phyloP scores from a whole-genome alignment of 2,888 invertebrate genomes.

The Drosophila parthenogenetica region DNA sequence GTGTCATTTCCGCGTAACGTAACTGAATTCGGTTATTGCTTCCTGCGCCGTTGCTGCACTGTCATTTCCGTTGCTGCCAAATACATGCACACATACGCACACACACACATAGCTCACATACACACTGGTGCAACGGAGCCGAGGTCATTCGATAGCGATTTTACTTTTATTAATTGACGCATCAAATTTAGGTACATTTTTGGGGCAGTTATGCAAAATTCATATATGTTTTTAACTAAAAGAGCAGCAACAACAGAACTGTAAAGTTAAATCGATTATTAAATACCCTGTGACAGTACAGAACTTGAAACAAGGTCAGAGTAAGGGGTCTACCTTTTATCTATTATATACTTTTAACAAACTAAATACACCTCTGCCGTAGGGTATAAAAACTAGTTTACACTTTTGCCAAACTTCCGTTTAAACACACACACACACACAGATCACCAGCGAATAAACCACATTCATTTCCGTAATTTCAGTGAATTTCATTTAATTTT shows the following conservation, averaged over 20 bases:
- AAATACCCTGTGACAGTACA: too few species aligned
- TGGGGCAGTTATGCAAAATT: conserved; percentile 10
- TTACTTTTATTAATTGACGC: conserved; percentile 55
- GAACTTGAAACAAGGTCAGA: too few species aligned
- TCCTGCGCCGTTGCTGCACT: conserved; percentile 67
- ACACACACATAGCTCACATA: conserved; percentile 9
- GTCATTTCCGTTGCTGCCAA: conserved; percentile 72
- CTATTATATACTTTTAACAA: too few species aligned
- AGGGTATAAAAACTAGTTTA: conserved; percentile 17
- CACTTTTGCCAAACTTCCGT: conserved; percentile 27
- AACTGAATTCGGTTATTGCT: conserved; percentile 77
- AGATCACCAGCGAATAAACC: conserved; percentile 39
- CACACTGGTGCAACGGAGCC: conserved; percentile 30
- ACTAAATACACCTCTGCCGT: too few species aligned
- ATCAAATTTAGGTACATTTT: conserved; percentile 39
- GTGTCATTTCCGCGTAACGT: conserved; percentile 76
- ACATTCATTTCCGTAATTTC: conserved; percentile 69
- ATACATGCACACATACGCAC: conserved; percentile 41
- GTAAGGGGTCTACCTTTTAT: too few species aligned
- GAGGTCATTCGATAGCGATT: conserved; percentile 54
- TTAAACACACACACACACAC: conserved; percentile 18
- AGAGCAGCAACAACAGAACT: not conserved
- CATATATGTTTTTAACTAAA: conserved; percentile 41
- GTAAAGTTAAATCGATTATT: too few species aligned
- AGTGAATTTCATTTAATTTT: conserved; percentile 67